Conservation (phyloP, 2,888 invertebrate genomes). For the Drosophila hawaiiensis region DNA sequence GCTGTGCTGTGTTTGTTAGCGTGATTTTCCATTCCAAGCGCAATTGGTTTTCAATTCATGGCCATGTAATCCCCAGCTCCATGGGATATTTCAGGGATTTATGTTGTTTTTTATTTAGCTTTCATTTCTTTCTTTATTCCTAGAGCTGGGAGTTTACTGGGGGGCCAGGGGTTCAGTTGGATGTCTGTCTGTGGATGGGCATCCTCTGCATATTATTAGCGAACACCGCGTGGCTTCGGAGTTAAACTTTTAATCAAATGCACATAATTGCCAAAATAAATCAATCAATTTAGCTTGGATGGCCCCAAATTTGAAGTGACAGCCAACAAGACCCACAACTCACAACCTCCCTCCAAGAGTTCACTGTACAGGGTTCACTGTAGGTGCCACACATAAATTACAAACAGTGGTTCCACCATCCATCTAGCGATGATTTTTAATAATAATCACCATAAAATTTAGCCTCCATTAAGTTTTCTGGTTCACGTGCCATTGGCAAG, state of each 20-base stretch:
- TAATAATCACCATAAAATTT: constrained; percentile 44
- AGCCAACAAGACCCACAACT: constrained; percentile 20
- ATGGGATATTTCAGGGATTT: constrained; percentile 81
- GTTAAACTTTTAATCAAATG: constrained; percentile 81
- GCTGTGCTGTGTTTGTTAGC: constrained; percentile 66
- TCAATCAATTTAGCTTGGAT: constrained; percentile 79
- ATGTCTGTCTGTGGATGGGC: constrained; percentile 27
- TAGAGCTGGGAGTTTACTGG: constrained; percentile 18
- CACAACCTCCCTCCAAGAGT: background rate
- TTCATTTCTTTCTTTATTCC: constrained; percentile 21
- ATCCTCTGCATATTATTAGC: constrained; percentile 74
- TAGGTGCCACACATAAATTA: constrained; percentile 57
- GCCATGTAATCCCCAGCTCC: constrained; percentile 79
- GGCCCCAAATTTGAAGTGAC: constrained; percentile 76
- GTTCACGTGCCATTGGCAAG: constrained; percentile 70
- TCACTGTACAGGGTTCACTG: background rate
- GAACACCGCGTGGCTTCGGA: constrained; percentile 69
- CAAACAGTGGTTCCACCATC: constrained; percentile 22
- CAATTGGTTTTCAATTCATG: constrained; percentile 82
- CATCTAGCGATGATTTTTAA: constrained; percentile 37
- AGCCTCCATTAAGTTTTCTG: constrained; percentile 36
- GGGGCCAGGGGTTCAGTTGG: background rate
- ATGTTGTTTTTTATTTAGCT: constrained; percentile 62
- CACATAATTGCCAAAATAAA: constrained; percentile 81
- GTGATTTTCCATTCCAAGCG: constrained; percentile 80